Base-by-base conservation (phyloP, 2,113 vertebrate genomes). In the Butorides virescens region DNA sequence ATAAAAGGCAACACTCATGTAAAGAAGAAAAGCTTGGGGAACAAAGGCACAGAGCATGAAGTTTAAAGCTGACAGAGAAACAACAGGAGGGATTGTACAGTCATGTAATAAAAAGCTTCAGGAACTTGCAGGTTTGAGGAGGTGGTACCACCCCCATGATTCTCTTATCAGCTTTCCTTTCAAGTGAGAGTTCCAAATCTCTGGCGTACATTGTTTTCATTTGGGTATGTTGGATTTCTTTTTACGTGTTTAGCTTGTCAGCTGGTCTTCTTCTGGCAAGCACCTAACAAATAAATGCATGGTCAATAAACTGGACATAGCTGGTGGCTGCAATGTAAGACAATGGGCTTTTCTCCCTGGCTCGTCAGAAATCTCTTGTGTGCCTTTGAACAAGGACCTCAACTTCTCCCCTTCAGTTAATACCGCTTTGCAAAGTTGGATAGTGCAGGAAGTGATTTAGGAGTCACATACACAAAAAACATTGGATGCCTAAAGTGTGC, bases 291-390 rank as follows among this genome's bases (percentile, higher is more conserved):
- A 56, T 44, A 79, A 75, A 66, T 25, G 15, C 27, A 63, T 27
- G 15, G 71, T 78, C 86, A 76, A 53, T 73, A 82, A 76, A 52
- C 21, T 20, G 53, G 37, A 30, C 0, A 0, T 16, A 79, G 20
- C 4, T 36, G 4, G 42, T 55, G 34, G 11, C 20, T 95, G 7
- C 1, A 66, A 44, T 27, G 26, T 56, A 58, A 44, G 27, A 76
- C 27, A 59, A n/a, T 0, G 0, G 4, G 20, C 2, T 37, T 68
- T 3, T 70, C 13, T 55, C 7, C 26, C 20, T 9, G 0, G 2
- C 42, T 83, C 63, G 23, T 59, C 25, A 47, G 73, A 85, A 85
- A 75, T 62, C 15, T 26, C 1, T 23, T 92, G 26, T 30, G 7
- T 0, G 1, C 44, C 42, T 65, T 53, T 77, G 50, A 82, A 56